phyloP scores from a whole-genome alignment of 2,888 invertebrate species.

The Drosophila stalkeri region DNA sequence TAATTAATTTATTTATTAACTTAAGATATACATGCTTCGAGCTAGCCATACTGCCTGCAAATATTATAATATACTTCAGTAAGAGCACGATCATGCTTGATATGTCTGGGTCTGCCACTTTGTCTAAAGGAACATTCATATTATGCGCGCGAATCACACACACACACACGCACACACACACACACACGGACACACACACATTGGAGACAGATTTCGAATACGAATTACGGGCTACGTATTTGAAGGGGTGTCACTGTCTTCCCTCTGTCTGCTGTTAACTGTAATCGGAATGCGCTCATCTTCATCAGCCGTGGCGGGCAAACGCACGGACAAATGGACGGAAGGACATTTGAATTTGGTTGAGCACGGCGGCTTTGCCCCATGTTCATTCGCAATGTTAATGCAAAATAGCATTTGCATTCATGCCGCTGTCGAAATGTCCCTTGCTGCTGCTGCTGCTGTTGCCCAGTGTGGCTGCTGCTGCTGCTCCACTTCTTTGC shows the following conservation, averaged over 20 bases:
- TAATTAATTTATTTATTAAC: neutral
- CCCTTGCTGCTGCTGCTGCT: neutral
- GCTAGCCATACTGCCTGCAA: neutral
- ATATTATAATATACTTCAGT: neutral
- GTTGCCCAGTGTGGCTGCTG: neutral
- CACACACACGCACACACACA: constrained; percentile 6
- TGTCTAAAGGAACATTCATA: constrained; percentile 52
- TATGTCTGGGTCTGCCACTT: constrained; percentile 54
- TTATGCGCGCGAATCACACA: constrained; percentile 42
- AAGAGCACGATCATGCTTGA: constrained; percentile 10
- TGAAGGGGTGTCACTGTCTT: constrained; percentile 46
- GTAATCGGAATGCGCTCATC: constrained; percentile 66
- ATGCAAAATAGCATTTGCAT: constrained; percentile 75
- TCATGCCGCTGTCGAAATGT: constrained; percentile 55
- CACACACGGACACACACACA: constrained; percentile 41
- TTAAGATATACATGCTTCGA: neutral
- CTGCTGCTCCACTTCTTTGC: neutral
- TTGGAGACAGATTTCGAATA: constrained; percentile 40
- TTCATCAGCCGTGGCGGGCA: constrained; percentile 36
- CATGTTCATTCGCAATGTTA: constrained; percentile 60
- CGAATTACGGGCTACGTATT: constrained; percentile 26
- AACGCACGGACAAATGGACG: constrained; percentile 10
- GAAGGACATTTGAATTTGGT: constrained; percentile 15
- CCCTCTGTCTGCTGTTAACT: constrained; percentile 31
- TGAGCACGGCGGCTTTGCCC: constrained; percentile 22